Evolutionary conservation across 2,113 vertebrate species (phyloP), one percentile per base, ranked within the genome.

Genomic region (Solenodon paradoxus): DNA sequence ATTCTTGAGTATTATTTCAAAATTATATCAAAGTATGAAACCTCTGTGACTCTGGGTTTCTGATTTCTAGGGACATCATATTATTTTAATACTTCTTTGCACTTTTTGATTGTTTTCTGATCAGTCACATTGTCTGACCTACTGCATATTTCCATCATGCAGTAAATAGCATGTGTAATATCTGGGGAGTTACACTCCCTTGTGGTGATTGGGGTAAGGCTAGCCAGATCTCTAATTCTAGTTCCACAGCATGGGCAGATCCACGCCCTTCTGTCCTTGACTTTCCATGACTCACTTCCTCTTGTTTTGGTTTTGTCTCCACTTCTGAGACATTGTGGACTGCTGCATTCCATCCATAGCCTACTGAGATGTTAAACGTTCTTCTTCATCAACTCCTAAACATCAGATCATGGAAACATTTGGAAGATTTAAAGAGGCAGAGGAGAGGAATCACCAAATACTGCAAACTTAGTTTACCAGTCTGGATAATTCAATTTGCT

Each of bases 401-500:
- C 0, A n/a, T 53, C 30, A 79, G 49, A 57, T 57, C 28, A 87
- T 61, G 57, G 5, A 38, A 77, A 22, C 9, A 11, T 55, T 53
- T 42, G 35, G 63, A 71, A 78, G 13, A 78, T 78, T 66, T 42
- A 64, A 53, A 38, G 51, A 77, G 71, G 38, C 10, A 47, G 28
- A 59, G 13, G 30, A 7, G 11, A 30, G 7, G 17, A 32, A n/a
- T 42, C 4, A 2, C n/a, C 32, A 53, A 2, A 12, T 9, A 5
- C 2, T 7, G 4, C 2, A 17, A 2, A 6, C 20, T 49, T 7
- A 42, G 2, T 3, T 28, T 69, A 30, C 53, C 7, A 5, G 8
- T 42, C 68, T 32, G 19, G 17, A 35, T 74, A 61, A 72, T 28
- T 86, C 10, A 19, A 32, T 49, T 89, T 10, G 10, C 19, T 93